A percentile compares a stretch with the other conserved stretches of the same genome.
These are phyloP conservation scores for Callitettix versicolor DNA, from an alignment of 1,140 invertebrate species.

Conservation along the genomic window DNA sequence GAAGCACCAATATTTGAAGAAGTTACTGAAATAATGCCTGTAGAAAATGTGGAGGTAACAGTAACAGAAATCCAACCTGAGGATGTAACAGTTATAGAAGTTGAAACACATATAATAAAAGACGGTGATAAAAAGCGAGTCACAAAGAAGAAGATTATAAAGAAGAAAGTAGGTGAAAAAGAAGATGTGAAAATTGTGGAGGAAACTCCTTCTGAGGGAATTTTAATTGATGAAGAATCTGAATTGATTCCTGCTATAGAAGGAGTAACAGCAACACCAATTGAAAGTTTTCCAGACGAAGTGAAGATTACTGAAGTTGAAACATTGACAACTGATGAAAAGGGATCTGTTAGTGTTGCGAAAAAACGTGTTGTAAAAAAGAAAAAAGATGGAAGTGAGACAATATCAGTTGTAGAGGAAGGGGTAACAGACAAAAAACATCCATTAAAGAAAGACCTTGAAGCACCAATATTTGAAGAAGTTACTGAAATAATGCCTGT, in stretches of 20 bases:
- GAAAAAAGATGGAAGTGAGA: conserved; percentile 20
- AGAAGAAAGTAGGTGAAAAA: conserved; percentile 18
- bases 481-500: conserved; percentile 19
- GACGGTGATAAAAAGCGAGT: conserved; percentile 21
- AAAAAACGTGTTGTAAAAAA: conserved; percentile 18
- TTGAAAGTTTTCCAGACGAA: conserved; percentile 6
- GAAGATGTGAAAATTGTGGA: conserved; percentile 26
- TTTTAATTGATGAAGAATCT: conserved; percentile 7
- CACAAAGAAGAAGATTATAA: conserved; percentile 28
- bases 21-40: not conserved
- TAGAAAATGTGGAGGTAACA: conserved; percentile 21
- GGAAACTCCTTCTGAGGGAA: conserved; percentile 14
- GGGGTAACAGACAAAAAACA: conserved; percentile 13
- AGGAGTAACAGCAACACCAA: conserved; percentile 18
- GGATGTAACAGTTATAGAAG: conserved; percentile 26
- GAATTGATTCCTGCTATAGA: conserved; percentile 18
- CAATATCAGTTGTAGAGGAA: conserved; percentile 4
- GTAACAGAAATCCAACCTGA: not conserved
- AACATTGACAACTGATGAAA: conserved; percentile 19
- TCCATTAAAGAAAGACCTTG: conserved; percentile 17
- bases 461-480: conserved; percentile 21
- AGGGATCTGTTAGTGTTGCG: too few species aligned
- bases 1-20: conserved; percentile 18
- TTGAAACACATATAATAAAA: conserved; percentile 12
- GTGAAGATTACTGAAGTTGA: conserved; percentile 23